A percentile compares a stretch with the other conserved stretches of the same genome.
Conservation (phyloP, 2,888 invertebrate genomes). For the Arrhopalites spinosus region DNA sequence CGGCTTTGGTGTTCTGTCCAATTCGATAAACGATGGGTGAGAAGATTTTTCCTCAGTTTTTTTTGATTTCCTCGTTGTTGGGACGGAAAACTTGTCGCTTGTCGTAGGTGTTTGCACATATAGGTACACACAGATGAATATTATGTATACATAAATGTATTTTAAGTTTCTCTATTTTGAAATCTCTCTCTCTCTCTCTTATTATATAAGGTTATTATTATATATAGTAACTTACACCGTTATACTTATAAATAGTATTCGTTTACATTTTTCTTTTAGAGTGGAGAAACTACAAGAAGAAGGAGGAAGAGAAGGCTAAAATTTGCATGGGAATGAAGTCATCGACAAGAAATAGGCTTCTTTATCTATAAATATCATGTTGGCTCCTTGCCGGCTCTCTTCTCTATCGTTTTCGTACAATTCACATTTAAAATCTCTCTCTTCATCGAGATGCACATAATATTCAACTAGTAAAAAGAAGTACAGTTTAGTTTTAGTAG, state of each 20-base stretch:
- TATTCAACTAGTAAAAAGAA: neutral
- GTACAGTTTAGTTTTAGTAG: no score
- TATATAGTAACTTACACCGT: neutral
- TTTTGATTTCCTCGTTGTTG: no score
- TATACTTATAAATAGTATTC: slow-evolving; percentile 3
- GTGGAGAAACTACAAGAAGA: neutral
- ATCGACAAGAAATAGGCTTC: slow-evolving; percentile 37
- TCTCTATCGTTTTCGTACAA: slow-evolving; percentile 7
- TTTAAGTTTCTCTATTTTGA: no score
- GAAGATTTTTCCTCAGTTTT: no score
- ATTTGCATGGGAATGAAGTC: slow-evolving; percentile 31
- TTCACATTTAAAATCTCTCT: slow-evolving; percentile 3
- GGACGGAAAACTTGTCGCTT: neutral
- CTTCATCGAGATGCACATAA: neutral
- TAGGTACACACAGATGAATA: neutral
- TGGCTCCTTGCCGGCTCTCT: slow-evolving; percentile 27
- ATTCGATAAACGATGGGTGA: no score
- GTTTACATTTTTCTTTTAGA: slow-evolving; percentile 1
- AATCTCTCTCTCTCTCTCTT: no score
- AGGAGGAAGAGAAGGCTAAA: neutral
- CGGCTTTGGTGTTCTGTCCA: no score
- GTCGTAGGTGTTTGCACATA: no score
- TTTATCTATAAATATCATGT: slow-evolving; percentile 35
- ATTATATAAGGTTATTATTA: neutral
- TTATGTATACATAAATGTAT: neutral